A percentile compares a stretch with the other conserved stretches of the same genome.
Evolutionary conservation across 1,140 invertebrate species (phyloP).

Genomic region (Campoletis sonorensis): DNA sequence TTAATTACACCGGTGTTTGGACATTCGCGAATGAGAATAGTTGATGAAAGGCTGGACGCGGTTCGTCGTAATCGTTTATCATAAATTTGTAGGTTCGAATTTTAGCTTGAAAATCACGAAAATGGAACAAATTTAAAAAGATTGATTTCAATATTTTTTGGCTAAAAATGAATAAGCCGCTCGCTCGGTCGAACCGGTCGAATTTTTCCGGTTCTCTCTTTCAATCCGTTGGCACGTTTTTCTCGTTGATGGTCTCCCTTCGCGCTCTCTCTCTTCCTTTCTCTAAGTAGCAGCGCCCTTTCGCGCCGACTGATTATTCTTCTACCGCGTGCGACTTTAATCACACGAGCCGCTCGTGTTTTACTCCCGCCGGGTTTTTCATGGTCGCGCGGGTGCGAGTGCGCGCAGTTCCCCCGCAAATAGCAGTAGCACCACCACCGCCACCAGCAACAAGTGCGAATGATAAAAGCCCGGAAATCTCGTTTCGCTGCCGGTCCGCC

Average conservation of each 20-base stretch:
- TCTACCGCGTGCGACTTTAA: conserved; percentile 34
- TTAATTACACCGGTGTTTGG: too few relatives aligned
- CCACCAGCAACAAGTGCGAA: conserved; percentile 35
- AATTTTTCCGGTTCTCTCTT: too few relatives aligned
- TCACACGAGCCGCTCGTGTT: not conserved
- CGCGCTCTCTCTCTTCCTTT: conserved; percentile 44
- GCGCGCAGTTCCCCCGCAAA: not conserved
- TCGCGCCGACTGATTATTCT: conserved; percentile 17
- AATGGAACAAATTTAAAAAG: too few relatives aligned
- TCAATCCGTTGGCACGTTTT: not conserved
- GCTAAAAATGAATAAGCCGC: too few relatives aligned
- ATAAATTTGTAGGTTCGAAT: too few relatives aligned
- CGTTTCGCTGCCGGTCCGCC: not conserved
- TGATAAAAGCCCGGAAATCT: conserved; percentile 32
- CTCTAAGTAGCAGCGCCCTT: not conserved
- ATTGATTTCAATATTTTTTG: too few relatives aligned
- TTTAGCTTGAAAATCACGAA: too few relatives aligned
- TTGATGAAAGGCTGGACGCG: too few relatives aligned
- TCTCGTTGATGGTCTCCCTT: too few relatives aligned
- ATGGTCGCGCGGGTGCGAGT: conserved; percentile 1
- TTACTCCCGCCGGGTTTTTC: not conserved
- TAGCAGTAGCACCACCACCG: not conserved
- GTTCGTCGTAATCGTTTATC: too few relatives aligned
- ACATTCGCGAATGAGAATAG: too few relatives aligned
- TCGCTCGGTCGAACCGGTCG: too few relatives aligned